These are phyloP conservation scores for Heliopora coerulea DNA, from an alignment of 92 coral and sea anemone species.

Conservation along the genomic window DNA sequence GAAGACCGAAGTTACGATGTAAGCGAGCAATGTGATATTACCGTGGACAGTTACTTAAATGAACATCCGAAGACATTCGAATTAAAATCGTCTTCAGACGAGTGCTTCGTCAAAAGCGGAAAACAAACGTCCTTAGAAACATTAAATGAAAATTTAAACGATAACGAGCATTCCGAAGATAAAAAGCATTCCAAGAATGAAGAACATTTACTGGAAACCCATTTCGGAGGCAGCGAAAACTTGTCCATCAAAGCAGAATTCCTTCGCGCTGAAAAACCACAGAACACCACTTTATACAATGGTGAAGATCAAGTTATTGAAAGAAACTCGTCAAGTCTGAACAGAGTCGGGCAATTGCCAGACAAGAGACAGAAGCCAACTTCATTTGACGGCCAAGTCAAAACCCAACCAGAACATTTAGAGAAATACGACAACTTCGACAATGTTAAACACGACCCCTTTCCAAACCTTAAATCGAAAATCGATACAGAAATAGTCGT, in stretches of 20 bases:
- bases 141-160: too few relatives aligned
- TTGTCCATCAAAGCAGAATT: too few relatives aligned
- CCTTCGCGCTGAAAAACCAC: too few relatives aligned
- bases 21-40: background rate
- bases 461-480: background rate
- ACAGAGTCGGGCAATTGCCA: background rate
- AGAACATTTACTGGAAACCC: too few relatives aligned
- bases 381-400: background rate
- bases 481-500: conserved; percentile 48
- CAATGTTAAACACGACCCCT: background rate
- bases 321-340: background rate
- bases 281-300: too few relatives aligned
- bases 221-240: too few relatives aligned
- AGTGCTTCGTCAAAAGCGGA: background rate
- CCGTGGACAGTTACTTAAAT: background rate
- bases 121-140: background rate
- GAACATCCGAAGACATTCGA: background rate
- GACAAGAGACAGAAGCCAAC: background rate
- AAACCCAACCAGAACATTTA: background rate
- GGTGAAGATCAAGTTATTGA: too few relatives aligned
- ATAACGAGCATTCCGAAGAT: too few relatives aligned
- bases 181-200: too few relatives aligned
- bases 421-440: background rate
- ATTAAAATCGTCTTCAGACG: background rate
- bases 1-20: background rate